Evolutionary conservation across 2,797 vertebrate genomes (phyloP).

Genomic region (Melanotaenia pygmaea): DNA sequence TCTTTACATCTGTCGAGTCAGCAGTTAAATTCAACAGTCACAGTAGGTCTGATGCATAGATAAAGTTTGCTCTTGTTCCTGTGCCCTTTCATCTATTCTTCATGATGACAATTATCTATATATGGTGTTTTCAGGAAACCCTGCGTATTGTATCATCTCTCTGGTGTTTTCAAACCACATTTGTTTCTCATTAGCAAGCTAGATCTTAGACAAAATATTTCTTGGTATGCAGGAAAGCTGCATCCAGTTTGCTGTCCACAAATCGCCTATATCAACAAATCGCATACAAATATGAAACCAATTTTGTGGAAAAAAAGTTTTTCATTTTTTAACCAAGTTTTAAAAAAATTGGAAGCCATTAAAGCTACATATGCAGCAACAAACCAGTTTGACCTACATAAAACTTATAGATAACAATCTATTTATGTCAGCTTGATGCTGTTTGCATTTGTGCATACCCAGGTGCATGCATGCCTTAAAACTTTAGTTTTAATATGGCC

Average conservation of each 20-base stretch:
- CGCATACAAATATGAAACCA: background rate
- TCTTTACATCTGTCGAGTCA: background rate
- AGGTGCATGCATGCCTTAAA: background rate
- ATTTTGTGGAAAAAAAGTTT: constrained; percentile 3
- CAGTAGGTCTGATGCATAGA: constrained; percentile 16
- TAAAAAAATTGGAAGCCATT: background rate
- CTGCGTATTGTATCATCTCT: constrained; percentile 14
- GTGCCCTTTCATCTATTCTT: constrained; percentile 12
- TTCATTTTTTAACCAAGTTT: constrained; percentile 4
- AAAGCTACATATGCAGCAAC: background rate
- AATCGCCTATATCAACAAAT: constrained; percentile 8
- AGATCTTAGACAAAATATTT: constrained; percentile 51
- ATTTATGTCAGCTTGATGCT: background rate
- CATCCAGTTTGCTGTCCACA: background rate
- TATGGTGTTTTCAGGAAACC: constrained; percentile 10
- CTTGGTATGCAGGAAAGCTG: constrained; percentile 58
- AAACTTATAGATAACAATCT: background rate
- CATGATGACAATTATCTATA: constrained; percentile 10
- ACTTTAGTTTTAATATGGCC: background rate
- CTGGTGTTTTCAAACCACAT: constrained; percentile 45
- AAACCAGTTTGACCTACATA: background rate
- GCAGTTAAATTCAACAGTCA: background rate
- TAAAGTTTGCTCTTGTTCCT: constrained; percentile 10
- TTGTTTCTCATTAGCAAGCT: constrained; percentile 19
- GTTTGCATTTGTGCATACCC: background rate